Evolutionary conservation across 1,140 invertebrate species (phyloP).

Genomic region (Drosophila lacertosa): DNA sequence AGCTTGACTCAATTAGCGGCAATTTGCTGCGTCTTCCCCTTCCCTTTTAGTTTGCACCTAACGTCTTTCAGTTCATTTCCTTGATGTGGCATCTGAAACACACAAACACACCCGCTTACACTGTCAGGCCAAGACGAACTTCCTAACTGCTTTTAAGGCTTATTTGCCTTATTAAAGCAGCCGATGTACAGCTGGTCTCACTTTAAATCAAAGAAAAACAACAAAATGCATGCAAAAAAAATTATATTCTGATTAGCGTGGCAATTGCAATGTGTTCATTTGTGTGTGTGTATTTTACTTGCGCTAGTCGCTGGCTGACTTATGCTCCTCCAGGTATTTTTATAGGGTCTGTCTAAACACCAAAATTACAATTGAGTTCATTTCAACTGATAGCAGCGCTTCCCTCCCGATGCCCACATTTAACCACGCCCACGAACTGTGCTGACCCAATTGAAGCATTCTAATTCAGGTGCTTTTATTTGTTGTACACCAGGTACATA

Average conservation of each 20-base stretch:
- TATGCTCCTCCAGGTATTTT: no score
- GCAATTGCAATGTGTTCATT: no score
- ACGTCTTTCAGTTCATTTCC: constrained; percentile 57
- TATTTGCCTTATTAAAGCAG: constrained; percentile 6
- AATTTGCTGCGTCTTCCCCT: constrained; percentile 27
- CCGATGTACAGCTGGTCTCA: constrained; percentile 10
- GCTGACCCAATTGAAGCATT: constrained; percentile 6
- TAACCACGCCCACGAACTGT: constrained; percentile 4
- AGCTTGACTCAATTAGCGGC: constrained; percentile 63
- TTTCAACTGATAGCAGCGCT: constrained; percentile 9
- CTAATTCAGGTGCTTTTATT: neutral
- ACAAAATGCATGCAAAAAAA: neutral
- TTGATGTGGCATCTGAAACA: constrained; percentile 32
- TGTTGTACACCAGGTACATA: neutral
- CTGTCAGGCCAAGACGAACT: constrained; percentile 10
- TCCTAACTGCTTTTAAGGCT: constrained; percentile 4
- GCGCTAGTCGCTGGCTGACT: no score
- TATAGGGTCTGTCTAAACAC: no score
- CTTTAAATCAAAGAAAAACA: neutral
- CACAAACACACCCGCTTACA: neutral
- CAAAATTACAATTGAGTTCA: neutral
- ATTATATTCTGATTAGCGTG: no score
- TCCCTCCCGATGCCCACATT: neutral
- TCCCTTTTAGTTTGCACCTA: constrained; percentile 20
- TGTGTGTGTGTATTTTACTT: no score